Conservation (phyloP, 2,797 vertebrate genomes). For the Sebastes vulpes region DNA sequence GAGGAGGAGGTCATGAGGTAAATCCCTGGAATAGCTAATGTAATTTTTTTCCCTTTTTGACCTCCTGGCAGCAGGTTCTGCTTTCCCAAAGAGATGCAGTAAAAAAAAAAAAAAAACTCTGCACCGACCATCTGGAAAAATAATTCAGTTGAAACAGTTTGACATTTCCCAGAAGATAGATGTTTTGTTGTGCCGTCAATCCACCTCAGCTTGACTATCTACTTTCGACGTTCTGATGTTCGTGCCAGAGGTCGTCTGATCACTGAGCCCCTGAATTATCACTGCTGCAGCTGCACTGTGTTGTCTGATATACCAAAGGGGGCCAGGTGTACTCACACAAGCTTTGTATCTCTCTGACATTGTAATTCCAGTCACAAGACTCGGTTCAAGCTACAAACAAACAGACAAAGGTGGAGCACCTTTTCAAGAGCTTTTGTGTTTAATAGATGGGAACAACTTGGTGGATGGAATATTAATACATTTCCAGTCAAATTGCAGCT, state of each 20-base stretch:
- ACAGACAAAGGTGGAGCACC: background rate
- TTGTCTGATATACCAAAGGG: background rate
- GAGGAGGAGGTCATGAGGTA: slow-evolving; percentile 1
- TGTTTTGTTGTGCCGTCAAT: background rate
- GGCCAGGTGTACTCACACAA: background rate
- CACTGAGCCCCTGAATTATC: slow-evolving; percentile 1
- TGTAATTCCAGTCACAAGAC: slow-evolving; percentile 9
- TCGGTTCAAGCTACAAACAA: background rate
- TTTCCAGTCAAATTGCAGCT: background rate
- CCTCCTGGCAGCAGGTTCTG: slow-evolving; percentile 2
- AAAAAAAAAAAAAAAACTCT: background rate
- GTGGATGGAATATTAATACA: background rate
- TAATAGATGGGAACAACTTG: background rate
- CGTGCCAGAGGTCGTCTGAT: slow-evolving; percentile 14
- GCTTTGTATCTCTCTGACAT: background rate
- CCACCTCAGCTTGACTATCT: slow-evolving; percentile 15
- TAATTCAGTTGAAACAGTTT: slow-evolving; percentile 2
- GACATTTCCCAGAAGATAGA: slow-evolving; percentile 15
- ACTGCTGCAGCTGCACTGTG: background rate
- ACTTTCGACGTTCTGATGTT: slow-evolving; percentile 18
- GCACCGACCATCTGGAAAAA: slow-evolving; percentile 23
- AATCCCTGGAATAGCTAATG: slow-evolving; percentile 26
- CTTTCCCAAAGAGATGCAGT: background rate
- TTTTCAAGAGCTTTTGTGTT: background rate
- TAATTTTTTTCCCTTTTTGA: slow-evolving; percentile 1